A percentile compares a stretch with the other conserved stretches of the same genome.
These are phyloP conservation scores for Mactromeris polynyma DNA, from an alignment of 2,888 invertebrate genomes.

Conservation along the genomic window DNA sequence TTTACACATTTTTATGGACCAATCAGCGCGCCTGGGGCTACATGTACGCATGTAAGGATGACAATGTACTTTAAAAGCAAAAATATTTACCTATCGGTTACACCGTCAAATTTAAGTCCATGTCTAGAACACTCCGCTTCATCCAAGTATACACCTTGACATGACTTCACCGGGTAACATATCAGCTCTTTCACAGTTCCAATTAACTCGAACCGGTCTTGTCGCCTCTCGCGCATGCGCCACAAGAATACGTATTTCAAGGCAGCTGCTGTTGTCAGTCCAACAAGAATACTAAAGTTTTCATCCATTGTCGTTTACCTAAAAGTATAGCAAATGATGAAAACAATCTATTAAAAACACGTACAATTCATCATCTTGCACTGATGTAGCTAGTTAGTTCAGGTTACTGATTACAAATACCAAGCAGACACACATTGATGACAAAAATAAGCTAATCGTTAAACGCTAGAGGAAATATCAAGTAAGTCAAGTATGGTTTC, in stretches of 20 bases:
- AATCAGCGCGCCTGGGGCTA: too few species aligned
- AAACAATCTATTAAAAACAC: too few species aligned
- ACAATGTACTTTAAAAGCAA: neutral
- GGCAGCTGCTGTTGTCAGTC: conserved; percentile 36
- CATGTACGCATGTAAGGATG: neutral
- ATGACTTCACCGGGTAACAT: conserved; percentile 82
- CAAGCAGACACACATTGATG: too few species aligned
- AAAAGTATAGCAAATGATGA: neutral
- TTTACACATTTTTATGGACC: too few species aligned
- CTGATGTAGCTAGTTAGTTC: too few species aligned
- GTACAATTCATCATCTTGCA: too few species aligned
- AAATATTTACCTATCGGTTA: conserved; percentile 77
- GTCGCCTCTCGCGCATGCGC: conserved; percentile 58
- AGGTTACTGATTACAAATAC: too few species aligned
- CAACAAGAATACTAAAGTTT: conserved; percentile 43
- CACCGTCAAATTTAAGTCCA: conserved; percentile 74
- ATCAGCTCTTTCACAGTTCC: conserved; percentile 77
- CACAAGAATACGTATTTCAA: conserved; percentile 40
- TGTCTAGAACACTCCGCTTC: conserved; percentile 73
- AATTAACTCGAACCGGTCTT: conserved; percentile 69
- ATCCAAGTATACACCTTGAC: conserved; percentile 69
- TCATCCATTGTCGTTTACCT: conserved; percentile 27
- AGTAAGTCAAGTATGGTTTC: too few species aligned
- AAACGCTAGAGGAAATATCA: too few species aligned
- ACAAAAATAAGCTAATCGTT: too few species aligned